A percentile compares a stretch with the other conserved stretches of the same genome.
Conservation (phyloP, 1,140 invertebrate species). For the Rhagoletis pomonella region DNA sequence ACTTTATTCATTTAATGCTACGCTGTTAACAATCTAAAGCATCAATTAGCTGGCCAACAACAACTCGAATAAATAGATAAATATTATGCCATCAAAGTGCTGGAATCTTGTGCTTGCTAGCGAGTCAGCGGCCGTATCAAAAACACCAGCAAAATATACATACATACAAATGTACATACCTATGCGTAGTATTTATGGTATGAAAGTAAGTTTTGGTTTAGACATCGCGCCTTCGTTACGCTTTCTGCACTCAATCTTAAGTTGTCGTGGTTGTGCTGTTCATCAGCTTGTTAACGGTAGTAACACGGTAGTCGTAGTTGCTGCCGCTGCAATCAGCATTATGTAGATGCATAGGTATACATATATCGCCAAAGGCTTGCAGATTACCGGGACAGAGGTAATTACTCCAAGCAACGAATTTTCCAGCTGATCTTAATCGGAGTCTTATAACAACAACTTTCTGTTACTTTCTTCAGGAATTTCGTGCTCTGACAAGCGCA, state of each 20-base stretch:
- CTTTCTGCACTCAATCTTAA: neutral
- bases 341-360: neutral
- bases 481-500: neutral
- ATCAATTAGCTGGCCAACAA: slow-evolving; percentile 47
- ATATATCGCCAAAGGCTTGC: neutral
- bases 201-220: neutral
- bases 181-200: neutral
- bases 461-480: neutral
- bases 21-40: slow-evolving; percentile 49
- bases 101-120: neutral
- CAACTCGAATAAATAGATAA: slow-evolving; percentile 22
- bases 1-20: slow-evolving; percentile 48
- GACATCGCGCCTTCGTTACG: neutral
- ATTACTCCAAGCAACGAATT: neutral
- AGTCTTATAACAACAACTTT: neutral
- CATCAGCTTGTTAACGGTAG: slow-evolving; percentile 19
- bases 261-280: neutral
- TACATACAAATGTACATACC: neutral
- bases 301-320: neutral
- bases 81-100: slow-evolving; percentile 49
- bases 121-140: too few species aligned
- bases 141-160: neutral
- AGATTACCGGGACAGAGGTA: too few species aligned
- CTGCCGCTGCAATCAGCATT: neutral
- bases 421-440: slow-evolving; percentile 14